Conservation (phyloP, 30 jellyfish, hydroid and myxozoan genomes). For the Turritopsis dohrnii region DNA sequence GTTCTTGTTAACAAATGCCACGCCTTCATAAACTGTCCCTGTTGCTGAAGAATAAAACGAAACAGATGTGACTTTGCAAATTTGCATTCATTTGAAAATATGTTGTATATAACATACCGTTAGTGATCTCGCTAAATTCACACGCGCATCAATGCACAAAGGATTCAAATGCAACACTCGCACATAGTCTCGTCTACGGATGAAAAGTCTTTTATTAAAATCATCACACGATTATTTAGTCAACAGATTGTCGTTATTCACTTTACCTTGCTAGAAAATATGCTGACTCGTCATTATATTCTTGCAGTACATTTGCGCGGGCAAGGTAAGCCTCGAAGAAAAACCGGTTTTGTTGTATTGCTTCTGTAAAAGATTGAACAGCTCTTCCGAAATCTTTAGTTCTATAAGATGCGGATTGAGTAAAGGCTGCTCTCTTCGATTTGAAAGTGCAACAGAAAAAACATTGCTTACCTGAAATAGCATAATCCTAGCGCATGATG, state of each 20-base stretch:
- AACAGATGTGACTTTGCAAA: neutral
- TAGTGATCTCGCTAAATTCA: constrained; percentile 64
- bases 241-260: neutral
- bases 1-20: constrained; percentile 39
- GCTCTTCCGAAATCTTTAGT: constrained; percentile 37
- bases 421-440: too few relatives aligned
- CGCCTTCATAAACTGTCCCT: constrained; percentile 35
- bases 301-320: constrained; percentile 71
- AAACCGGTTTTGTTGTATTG: constrained; percentile 48
- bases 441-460: neutral
- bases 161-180: constrained; percentile 84
- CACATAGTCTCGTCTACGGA: constrained; percentile 53
- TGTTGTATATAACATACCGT: constrained; percentile 36
- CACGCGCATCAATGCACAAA: constrained; percentile 48
- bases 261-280: constrained; percentile 50
- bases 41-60: neutral
- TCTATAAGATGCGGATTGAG: neutral
- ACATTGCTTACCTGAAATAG: constrained; percentile 52
- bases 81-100: neutral
- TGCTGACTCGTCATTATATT: constrained; percentile 40
- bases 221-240: neutral
- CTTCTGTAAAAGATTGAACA: constrained; percentile 38
- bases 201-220: neutral
- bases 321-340: constrained; percentile 61
- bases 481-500: constrained; percentile 79